A percentile compares a stretch with the other conserved stretches of the same genome.
These are phyloP conservation scores for Pangasianodon gigas DNA, from an alignment of 2,113 vertebrate species.

Conservation along the genomic window DNA sequence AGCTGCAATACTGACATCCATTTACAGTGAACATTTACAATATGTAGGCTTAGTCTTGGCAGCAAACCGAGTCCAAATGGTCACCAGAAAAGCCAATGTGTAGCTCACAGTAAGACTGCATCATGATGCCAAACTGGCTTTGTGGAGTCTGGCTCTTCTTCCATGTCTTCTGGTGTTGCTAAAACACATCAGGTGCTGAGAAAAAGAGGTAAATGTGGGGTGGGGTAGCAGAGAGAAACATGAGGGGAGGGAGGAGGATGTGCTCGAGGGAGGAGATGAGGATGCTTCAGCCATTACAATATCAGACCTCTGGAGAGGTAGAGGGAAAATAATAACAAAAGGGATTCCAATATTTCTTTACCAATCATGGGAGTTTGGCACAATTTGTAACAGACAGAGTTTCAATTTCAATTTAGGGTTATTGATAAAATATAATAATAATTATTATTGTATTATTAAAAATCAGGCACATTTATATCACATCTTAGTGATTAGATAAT, in stretches of 20 bases:
- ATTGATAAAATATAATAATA: not conserved
- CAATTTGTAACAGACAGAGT: not conserved
- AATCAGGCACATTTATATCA: not conserved
- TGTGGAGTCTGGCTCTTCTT: slow-evolving; percentile 11
- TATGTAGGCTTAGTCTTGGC: not conserved
- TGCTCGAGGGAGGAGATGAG: not conserved
- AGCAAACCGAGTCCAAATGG: not conserved
- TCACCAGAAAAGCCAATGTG: not conserved
- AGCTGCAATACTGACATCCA: not conserved
- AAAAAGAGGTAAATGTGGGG: not conserved
- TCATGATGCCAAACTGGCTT: slow-evolving; percentile 12
- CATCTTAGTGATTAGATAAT: not conserved
- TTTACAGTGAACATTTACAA: not conserved
- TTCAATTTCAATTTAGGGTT: not conserved
- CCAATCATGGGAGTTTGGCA: not conserved
- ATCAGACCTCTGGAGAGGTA: not conserved
- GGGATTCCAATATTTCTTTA: not conserved
- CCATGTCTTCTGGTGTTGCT: slow-evolving; percentile 10
- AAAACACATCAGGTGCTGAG: slow-evolving; percentile 14
- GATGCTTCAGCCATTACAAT: slow-evolving; percentile 17
- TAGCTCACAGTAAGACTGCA: not conserved
- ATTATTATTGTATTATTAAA: not conserved
- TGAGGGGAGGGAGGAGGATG: not conserved
- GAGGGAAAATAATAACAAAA: not conserved
- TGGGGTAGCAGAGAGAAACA: not conserved